Conservation (phyloP, 2,888 invertebrate genomes). For the Bruchidius siliquastri region DNA sequence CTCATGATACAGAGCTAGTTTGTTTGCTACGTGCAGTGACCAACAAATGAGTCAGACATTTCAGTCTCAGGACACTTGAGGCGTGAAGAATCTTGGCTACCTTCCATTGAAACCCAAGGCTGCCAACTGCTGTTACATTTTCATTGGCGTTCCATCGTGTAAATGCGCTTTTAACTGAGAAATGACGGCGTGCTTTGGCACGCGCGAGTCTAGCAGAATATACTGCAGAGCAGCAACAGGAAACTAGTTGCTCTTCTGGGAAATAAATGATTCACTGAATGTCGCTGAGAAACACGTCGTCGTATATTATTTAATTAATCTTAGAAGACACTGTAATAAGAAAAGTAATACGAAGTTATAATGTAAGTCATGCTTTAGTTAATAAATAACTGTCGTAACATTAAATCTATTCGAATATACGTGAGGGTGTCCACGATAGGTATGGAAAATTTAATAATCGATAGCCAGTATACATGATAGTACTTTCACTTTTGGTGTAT, state of each 20-base stretch:
- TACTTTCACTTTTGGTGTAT: no score
- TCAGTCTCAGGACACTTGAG: background rate
- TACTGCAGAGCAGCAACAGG: background rate
- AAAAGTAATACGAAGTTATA: no score
- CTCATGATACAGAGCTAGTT: background rate
- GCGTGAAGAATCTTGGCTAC: background rate
- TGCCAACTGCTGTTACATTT: background rate
- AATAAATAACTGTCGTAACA: no score
- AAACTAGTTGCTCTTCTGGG: background rate
- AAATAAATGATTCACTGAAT: background rate
- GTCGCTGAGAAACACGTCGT: background rate
- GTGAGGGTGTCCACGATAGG: no score
- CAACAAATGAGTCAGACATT: background rate
- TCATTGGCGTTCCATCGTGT: background rate
- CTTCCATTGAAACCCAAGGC: background rate
- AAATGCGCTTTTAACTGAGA: background rate
- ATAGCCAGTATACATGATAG: no score
- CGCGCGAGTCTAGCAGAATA: background rate
- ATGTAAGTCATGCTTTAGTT: no score
- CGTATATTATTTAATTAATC: no score
- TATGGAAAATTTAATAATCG: no score
- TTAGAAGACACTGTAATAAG: background rate
- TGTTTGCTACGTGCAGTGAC: background rate
- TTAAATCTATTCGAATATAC: no score
- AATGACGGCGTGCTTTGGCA: background rate